Evolutionary conservation across 2,113 vertebrate genomes (phyloP), one percentile per base, ranked within the genome.

Genomic region (Heterotis niloticus): DNA sequence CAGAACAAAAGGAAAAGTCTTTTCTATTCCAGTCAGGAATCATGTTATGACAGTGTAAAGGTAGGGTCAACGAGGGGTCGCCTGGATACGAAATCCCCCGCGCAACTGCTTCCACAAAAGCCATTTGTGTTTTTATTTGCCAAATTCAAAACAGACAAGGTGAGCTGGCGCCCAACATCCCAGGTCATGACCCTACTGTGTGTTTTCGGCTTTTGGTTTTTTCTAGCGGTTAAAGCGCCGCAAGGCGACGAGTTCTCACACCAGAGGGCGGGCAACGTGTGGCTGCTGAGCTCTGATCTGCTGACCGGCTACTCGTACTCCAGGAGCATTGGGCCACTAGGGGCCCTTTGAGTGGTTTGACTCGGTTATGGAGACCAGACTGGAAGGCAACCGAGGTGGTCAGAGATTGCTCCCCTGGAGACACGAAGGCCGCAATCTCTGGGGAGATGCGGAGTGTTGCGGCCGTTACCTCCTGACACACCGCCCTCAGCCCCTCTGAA

Each of bases 111-210:
- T 62, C 13, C 24, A 34, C n/a, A 73, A 73, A 73, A 2, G 5
- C 52, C 54, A 74, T 74, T 74, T 59, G 54, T 18, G 71, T 17
- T 74, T 74, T 74, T 74, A 74, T 57, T 74, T 57, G 57, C 51
- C 71, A 74, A 57, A 74, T 59, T 71, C 44, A 52, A 51, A 52
- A 23, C 34, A 34, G 69, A 71, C 69, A 71, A 71, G 29, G 69
- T 71, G 44, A 71, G 69, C 29, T 23, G 3, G 69, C 52, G 51
- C 69, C 69, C 44, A n/a, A 54, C 51, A 26, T 74, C 52, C 23
- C 9, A 51, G 71, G 71, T 74, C 71, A n/a, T 17, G 71, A 74
- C 71, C 71, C 5, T 7, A 24, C 24, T 56, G 51, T 20, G 17
- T 74, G 71, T 54, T 28, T 12, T 23, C 51, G 16, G 24, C 1